Conservation (phyloP, 2,113 vertebrate species). For the Zootoca vivipara region DNA sequence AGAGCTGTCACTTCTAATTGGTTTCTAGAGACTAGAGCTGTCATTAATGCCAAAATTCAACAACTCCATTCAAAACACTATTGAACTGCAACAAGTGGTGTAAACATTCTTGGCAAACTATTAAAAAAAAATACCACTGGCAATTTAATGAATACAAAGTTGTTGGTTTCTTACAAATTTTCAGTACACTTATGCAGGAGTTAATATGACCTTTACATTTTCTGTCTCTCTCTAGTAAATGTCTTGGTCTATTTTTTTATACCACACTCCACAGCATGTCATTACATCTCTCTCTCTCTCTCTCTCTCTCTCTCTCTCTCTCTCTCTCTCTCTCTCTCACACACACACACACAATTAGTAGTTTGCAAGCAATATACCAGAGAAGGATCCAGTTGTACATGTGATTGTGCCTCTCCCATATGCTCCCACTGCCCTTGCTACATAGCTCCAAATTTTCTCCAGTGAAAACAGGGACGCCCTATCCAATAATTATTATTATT, state of each 20-base stretch:
- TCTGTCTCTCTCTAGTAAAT: background rate
- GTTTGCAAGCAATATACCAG: background rate
- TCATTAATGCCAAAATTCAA: background rate
- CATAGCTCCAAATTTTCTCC: too few relatives aligned
- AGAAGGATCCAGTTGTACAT: background rate
- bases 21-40: conserved; percentile 25
- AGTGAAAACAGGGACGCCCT: too few relatives aligned
- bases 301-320: too few relatives aligned
- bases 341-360: background rate
- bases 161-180: background rate
- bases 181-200: background rate
- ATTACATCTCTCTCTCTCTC: background rate
- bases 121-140: conserved; percentile 20
- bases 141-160: conserved; percentile 28
- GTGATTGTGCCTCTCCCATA: too few relatives aligned
- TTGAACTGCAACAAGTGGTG: background rate
- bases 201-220: background rate
- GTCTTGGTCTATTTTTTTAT: background rate
- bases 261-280: background rate
- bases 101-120: background rate
- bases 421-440: too few relatives aligned
- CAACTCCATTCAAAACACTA: background rate
- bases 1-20: conserved; percentile 7
- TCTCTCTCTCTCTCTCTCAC: too few relatives aligned
- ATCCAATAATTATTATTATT: too few relatives aligned